A percentile compares a stretch with the other conserved stretches of the same genome.
phyloP scores from a whole-genome alignment of 30 jellyfish, hydroid and myxozoan species.

The Calvadosia cruxmelitensis region DNA sequence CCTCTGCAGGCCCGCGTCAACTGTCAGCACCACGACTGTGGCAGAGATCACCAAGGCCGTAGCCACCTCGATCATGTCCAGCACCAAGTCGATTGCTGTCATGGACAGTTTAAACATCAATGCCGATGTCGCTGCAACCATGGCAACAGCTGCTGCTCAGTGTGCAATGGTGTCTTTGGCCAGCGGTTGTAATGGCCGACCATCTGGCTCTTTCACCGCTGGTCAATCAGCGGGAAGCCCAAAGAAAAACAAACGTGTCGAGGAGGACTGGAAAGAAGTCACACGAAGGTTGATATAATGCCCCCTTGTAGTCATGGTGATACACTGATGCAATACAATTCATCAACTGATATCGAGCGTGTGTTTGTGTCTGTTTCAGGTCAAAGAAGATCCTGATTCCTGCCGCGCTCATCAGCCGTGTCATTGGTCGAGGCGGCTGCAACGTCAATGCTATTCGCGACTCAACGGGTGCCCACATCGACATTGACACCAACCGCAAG shows the following conservation, averaged over 20 bases:
- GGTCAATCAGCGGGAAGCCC: slow-evolving; percentile 49
- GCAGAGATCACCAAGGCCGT: slow-evolving; percentile 96
- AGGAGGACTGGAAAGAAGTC: slow-evolving; percentile 95
- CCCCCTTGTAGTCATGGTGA: background rate
- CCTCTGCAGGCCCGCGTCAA: slow-evolving; percentile 81
- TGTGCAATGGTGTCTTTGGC: slow-evolving; percentile 73
- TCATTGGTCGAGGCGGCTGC: slow-evolving; percentile 97
- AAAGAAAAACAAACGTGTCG: slow-evolving; percentile 62
- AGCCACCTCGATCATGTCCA: slow-evolving; percentile 79
- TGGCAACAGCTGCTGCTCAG: slow-evolving; percentile 98
- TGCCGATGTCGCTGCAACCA: slow-evolving; percentile 93
- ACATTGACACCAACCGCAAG: slow-evolving; percentile 90
- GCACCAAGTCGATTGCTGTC: slow-evolving; percentile 21
- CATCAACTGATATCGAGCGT: too few species aligned
- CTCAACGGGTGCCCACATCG: slow-evolving; percentile 84
- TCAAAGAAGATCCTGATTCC: slow-evolving; percentile 84
- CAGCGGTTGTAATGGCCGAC: slow-evolving; percentile 12
- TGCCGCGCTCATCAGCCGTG: slow-evolving; percentile 80
- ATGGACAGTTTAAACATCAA: slow-evolving; percentile 27
- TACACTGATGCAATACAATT: too few species aligned
- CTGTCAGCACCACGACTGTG: slow-evolving; percentile 78
- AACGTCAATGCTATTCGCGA: slow-evolving; percentile 88
- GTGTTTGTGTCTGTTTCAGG: slow-evolving; percentile 15
- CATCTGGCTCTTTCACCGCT: background rate
- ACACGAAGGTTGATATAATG: slow-evolving; percentile 45